These are phyloP conservation scores for Hypselothyrea guttata DNA, from an alignment of 2,888 invertebrate genomes.

Conservation along the genomic window DNA sequence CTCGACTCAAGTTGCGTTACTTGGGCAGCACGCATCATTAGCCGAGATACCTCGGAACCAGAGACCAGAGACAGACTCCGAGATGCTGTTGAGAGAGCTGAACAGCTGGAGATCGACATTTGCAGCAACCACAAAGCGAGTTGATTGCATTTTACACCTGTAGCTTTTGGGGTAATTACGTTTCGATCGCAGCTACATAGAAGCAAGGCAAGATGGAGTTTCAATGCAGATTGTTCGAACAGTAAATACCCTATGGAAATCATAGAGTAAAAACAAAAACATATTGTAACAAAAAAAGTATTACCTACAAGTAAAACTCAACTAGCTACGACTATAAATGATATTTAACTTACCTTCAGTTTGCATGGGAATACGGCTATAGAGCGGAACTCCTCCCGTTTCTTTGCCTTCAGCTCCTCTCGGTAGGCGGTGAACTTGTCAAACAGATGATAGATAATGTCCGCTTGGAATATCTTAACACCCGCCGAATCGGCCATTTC, in stretches of 20 bases:
- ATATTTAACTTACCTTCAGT: constrained; percentile 86
- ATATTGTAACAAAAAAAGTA: too few species aligned
- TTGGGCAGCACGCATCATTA: constrained; percentile 66
- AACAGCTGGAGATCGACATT: constrained; percentile 62
- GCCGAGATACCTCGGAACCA: constrained; percentile 18
- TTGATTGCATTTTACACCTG: constrained; percentile 80
- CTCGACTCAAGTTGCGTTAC: constrained; percentile 30
- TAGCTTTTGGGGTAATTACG: constrained; percentile 72
- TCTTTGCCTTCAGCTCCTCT: constrained; percentile 94
- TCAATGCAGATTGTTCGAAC: constrained; percentile 6
- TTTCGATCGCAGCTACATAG: constrained; percentile 31
- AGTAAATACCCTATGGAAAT: constrained; percentile 14
- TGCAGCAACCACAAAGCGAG: constrained; percentile 37
- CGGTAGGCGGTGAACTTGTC: constrained; percentile 97
- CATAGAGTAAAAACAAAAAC: too few species aligned
- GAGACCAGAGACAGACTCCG: constrained; percentile 1
- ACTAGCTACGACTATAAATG: neutral
- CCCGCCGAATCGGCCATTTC: constrained; percentile 97
- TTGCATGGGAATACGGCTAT: constrained; percentile 99
- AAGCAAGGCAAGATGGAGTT: neutral
- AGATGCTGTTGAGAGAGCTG: constrained; percentile 5
- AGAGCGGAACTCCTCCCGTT: constrained; percentile 97
- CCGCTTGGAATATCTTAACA: constrained; percentile 98
- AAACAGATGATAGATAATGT: constrained; percentile 99
- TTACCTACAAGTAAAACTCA: too few species aligned